phyloP scores from a whole-genome alignment of 2,888 invertebrate species.

The Cryptocephalus primarius region DNA sequence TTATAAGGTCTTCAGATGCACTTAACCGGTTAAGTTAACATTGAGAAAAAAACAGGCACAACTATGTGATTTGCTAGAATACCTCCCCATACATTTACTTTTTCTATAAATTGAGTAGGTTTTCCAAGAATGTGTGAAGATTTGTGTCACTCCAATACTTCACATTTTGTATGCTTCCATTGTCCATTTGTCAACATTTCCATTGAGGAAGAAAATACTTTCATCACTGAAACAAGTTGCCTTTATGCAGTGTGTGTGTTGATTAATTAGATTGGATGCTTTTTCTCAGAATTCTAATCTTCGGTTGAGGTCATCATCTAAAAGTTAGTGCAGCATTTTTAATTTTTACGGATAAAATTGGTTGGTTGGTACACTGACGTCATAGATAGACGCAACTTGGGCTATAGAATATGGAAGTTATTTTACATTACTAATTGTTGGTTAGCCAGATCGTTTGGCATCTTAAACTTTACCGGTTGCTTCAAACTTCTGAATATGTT shows the following conservation, averaged over 20 bases:
- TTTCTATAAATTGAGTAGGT: conserved; percentile 4
- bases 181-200: no score
- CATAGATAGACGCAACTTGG: conserved; percentile 1
- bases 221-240: conserved; percentile 4
- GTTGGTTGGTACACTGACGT: not conserved
- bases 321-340: conserved; percentile 2
- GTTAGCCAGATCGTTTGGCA: conserved; percentile 1
- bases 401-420: conserved; percentile 2
- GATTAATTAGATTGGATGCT: not conserved
- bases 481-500: not conserved
- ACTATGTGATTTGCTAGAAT: conserved; percentile 4
- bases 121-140: conserved; percentile 1
- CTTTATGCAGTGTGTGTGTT: not conserved
- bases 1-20: not conserved
- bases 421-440: not conserved
- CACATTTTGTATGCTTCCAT: not conserved
- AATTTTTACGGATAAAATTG: conserved; percentile 4
- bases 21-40: conserved; percentile 2
- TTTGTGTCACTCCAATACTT: conserved; percentile 3
- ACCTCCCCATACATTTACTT: conserved; percentile 5
- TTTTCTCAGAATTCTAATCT: conserved; percentile 3
- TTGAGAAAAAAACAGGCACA: conserved; percentile 2
- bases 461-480: not conserved
- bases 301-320: conserved; percentile 1
- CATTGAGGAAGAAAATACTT: conserved; percentile 3